Conservation (phyloP, 37 sponge, comb jelly and placozoan genomes). For the Hexactinellida sp. region DNA sequence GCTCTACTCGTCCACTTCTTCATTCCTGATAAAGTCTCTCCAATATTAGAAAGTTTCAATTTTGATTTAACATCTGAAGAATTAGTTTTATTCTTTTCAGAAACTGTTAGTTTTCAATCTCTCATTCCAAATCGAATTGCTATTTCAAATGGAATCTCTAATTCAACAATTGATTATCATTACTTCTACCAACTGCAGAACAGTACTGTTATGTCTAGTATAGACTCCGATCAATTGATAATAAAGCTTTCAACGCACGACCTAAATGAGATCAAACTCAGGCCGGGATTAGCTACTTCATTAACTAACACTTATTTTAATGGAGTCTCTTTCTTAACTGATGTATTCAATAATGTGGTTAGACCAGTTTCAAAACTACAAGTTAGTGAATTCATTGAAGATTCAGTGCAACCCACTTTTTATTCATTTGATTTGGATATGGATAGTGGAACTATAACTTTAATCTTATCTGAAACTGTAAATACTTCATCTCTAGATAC, state of each 20-base stretch:
- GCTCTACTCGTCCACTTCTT: constrained; percentile 26
- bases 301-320: constrained; percentile 39
- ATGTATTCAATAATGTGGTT: constrained; percentile 55
- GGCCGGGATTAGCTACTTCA: constrained; percentile 29
- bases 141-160: constrained; percentile 24
- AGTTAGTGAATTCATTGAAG: constrained; percentile 36
- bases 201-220: constrained; percentile 20
- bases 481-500: constrained; percentile 47
- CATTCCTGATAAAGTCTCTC: constrained; percentile 45
- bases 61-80: constrained; percentile 46
- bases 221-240: constrained; percentile 19
- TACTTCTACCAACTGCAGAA: neutral
- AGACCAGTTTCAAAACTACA: constrained; percentile 9
- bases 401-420: constrained; percentile 29
- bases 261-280: constrained; percentile 56
- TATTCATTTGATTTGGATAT: constrained; percentile 49
- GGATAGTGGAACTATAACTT: constrained; percentile 49
- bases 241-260: constrained; percentile 29
- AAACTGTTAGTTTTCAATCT: constrained; percentile 39
- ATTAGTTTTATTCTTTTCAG: constrained; percentile 56
- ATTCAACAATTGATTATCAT: neutral
- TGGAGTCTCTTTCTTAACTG: constrained; percentile 22
- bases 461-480: constrained; percentile 60
- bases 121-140: constrained; percentile 36
- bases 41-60: constrained; percentile 31